Base-by-base conservation (phyloP, 1,140 invertebrate genomes). In the Drosophila sp. region DNA sequence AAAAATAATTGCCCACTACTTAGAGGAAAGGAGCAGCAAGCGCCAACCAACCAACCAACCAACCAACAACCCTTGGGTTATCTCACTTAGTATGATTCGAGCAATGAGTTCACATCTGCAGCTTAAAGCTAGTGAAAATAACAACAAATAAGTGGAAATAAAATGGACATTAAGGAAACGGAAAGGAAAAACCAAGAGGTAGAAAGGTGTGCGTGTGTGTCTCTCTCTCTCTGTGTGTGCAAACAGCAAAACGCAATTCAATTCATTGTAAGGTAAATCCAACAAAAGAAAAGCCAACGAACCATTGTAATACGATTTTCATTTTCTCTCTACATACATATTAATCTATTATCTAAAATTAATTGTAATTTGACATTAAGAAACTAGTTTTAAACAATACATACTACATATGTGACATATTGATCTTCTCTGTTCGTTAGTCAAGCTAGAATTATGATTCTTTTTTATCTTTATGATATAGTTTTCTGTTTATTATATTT, bases 1-100 rank as follows among this genome's bases (percentile, higher is more conserved):
- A 89, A 89, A 89, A 89, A 89, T 89, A 89, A 89, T 89, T 89
- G 84, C 84, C 84, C 76, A 89, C 84, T 89, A 89, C 85, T 89
- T 89, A 89, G 79, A 50, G 44, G 2, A 50, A 25, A 50, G 44
- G 23, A 50, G 44, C 44, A 50, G 23, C n/a, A 41, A 17, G 35
- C 1, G 6, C 35, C 3, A n/a, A 8, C 23, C 44, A 23, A 25
- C 44, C 44, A 47, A 50, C 44, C 23, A 10, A 50, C 23, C 23
- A 25, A 41, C 54, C 23, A 84, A 84, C 81, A 85, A 70, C 79
- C 27, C 60, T 47, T 32, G 70, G 38, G 30, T 55, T 61, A 61
- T 30, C 32, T 38, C 33, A 29, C 47, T 55, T 56, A 47, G 63
- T 58, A 61, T 60, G 25, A 64, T 62, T 68, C 44, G 60, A 63